Conservation (phyloP, 2,888 invertebrate genomes). For the Merodon equestris region DNA sequence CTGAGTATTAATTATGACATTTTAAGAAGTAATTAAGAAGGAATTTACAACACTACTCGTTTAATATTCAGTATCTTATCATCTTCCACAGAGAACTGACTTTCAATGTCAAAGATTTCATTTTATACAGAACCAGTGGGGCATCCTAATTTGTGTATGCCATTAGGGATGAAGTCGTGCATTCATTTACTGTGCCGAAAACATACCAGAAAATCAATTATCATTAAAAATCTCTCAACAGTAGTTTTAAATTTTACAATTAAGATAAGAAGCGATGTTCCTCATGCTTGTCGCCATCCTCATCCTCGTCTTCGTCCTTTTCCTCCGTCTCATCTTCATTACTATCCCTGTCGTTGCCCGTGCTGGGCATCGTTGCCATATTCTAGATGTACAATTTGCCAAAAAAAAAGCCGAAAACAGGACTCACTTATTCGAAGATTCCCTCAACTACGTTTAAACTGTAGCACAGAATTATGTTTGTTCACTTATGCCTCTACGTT, state of each 20-base stretch:
- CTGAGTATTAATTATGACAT: too few species aligned
- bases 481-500: background rate
- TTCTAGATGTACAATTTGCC: too few species aligned
- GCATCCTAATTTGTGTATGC: slow-evolving; percentile 25
- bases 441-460: slow-evolving; percentile 9
- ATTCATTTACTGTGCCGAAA: slow-evolving; percentile 22
- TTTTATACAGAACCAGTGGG: slow-evolving; percentile 1
- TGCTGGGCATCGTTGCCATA: background rate
- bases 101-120: slow-evolving; percentile 3
- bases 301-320: slow-evolving; percentile 1
- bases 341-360: background rate
- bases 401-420: too few species aligned
- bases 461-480: slow-evolving; percentile 4
- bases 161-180: slow-evolving; percentile 26
- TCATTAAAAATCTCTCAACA: slow-evolving; percentile 61
- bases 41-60: background rate
- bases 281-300: slow-evolving; percentile 13
- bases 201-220: slow-evolving; percentile 55
- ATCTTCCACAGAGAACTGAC: background rate
- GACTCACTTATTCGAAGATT: slow-evolving; percentile 12
- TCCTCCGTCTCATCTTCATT: slow-evolving; percentile 35
- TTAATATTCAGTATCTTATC: too few species aligned
- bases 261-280: slow-evolving; percentile 61
- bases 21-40: slow-evolving; percentile 1
- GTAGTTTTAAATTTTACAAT: slow-evolving; percentile 65